These are phyloP conservation scores for Pseudomugil gertrudae DNA, from an alignment of 2,797 vertebrate genomes.

Conservation along the genomic window DNA sequence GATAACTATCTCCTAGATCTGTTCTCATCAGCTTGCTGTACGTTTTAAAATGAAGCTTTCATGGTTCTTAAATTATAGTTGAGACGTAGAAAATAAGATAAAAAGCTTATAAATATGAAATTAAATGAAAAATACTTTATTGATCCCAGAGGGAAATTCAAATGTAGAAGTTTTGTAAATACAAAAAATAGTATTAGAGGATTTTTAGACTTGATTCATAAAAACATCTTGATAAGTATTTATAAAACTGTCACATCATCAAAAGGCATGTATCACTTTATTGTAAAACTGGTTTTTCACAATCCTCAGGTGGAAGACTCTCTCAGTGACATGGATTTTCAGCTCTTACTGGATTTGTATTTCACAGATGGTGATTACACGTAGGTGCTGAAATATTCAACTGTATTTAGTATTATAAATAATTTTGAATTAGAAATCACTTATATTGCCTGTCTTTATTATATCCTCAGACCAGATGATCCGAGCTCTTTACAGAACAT, in stretches of 20 bases:
- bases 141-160: no score
- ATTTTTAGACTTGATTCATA: conserved; percentile 12
- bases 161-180: no score
- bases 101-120: not conserved
- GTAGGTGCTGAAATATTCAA: conserved; percentile 81
- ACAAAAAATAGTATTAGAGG: no score
- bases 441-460: conserved; percentile 9
- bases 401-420: conserved; percentile 21
- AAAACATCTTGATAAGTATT: conserved; percentile 1
- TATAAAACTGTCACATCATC: not conserved
- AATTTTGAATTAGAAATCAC: conserved; percentile 24
- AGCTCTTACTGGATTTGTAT: conserved; percentile 92
- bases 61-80: conserved; percentile 3
- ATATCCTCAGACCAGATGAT: conserved; percentile 88
- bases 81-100: not conserved
- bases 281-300: not conserved
- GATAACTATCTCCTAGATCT: conserved; percentile 4
- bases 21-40: not conserved
- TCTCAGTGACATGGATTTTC: conserved; percentile 95
- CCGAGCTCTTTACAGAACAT: conserved; percentile 92
- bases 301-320: conserved; percentile 92
- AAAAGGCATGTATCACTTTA: not conserved
- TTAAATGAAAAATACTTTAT: no score
- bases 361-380: conserved; percentile 98
- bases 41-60: not conserved